Conservation (phyloP, 2,113 vertebrate genomes). For the Xiphorhynchus elegans region DNA sequence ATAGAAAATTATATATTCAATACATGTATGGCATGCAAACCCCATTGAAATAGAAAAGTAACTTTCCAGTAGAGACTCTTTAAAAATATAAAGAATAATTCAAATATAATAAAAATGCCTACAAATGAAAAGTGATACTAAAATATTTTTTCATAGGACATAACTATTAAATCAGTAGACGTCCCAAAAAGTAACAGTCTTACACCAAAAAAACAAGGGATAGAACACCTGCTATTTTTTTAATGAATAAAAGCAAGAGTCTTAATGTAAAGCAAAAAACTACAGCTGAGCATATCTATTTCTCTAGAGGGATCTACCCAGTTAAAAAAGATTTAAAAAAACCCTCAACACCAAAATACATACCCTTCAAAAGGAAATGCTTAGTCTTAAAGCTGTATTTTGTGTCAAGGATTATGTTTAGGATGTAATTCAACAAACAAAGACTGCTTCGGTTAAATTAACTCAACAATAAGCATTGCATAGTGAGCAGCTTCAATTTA, state of each 20-base stretch:
- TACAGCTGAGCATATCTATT: neutral
- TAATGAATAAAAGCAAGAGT: neutral
- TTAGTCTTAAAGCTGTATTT: neutral
- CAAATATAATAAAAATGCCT: neutral
- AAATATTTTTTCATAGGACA: neutral
- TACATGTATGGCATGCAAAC: neutral
- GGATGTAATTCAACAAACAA: neutral
- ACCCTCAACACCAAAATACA: neutral
- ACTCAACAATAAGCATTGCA: neutral
- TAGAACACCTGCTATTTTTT: neutral
- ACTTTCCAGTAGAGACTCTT: neutral
- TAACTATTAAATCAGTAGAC: neutral
- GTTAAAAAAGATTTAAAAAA: neutral
- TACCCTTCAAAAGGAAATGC: neutral
- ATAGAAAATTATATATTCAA: neutral
- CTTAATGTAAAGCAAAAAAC: neutral
- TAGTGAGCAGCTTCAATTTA: neutral
- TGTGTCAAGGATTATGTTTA: neutral
- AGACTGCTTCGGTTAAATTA: neutral
- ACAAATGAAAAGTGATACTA: neutral
- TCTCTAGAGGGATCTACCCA: neutral
- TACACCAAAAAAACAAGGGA: neutral
- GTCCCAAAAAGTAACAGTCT: neutral
- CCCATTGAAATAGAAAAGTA: neutral
- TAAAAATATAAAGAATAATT: neutral